Base-by-base conservation (phyloP, 1,140 invertebrate genomes). In the Drosophila punjabiensis region DNA sequence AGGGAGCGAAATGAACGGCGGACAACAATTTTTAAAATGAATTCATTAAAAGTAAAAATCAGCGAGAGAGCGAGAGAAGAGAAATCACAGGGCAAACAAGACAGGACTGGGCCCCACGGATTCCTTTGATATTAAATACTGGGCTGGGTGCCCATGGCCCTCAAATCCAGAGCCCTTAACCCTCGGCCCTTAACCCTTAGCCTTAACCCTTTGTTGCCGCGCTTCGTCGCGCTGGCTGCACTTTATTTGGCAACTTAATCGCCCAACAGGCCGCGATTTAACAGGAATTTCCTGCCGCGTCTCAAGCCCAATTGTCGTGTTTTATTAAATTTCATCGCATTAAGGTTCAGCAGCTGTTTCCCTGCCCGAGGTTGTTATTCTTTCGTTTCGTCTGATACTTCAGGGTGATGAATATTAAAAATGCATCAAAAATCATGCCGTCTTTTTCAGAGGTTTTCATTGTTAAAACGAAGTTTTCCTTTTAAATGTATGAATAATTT, bases 21-120 rank as follows among this genome's bases (percentile, higher is more conserved):
- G 63, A 76, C 48, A 76, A 79, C 50, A 71, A 73, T 84, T 79
- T 79, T 79, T 65, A 67, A 90, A 90, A 82, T 80, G 86, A 90
- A 90, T 90, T 90, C 86, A 90, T 90, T 90, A 90, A 90, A 90
- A 90, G 86, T 90, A 90, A 90, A 90, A 90, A 90, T 90, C 82
- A 77, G 76, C 69, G 59, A 78, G 70, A 14, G 78, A 11, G 79
- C 74, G 70, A 75, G 68, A 74, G 47, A 53, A 80, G 78, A 30
- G 82, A 88, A 89, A 89, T 89, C 82, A 89, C 62, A 71, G 73
- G 41, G 66, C 73, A 82, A 90, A 90, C 79, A 90, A 80, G 76
- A 80, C 79, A 53, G 37, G 58, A 53, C 47, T 45, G 52, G 43
- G 37, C 30, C n/a, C 24, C 24, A 24, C 24, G 20, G 35, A 84